Base-by-base conservation (phyloP, 2,113 vertebrate species). In the Meles meles region DNA sequence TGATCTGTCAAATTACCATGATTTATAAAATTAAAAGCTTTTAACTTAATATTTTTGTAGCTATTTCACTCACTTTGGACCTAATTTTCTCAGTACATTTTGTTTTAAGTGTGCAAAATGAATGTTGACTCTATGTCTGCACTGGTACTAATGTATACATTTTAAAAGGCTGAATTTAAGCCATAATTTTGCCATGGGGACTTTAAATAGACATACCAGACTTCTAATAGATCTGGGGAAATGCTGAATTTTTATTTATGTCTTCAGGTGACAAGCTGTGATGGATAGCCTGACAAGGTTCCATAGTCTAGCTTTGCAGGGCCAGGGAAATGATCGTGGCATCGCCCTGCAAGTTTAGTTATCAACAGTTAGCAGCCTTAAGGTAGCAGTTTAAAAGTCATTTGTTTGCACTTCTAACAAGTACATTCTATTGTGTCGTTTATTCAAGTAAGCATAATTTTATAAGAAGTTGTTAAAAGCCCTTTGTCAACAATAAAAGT, bases 1-100 rank as follows among this genome's bases (percentile, higher is more conserved):
- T 44, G 81, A 98, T 92, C 29, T 55, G 81, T 96, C 92, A 98
- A 96, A 97, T 86, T 94, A 90, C 42, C 7, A 1, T 86, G 94
- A 98, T 95, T 98, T 96, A 97, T 94, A 95, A 96, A 98, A 98
- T 98, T 96, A 97, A 52, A 97, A 39, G 87, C 96, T 98, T 92
- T 95, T 98, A 97, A 98, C 94, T 55, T 97, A 96, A 77, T 93
- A 91, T 96, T 84, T 96, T 89, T 96, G 72, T 91, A 97, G 72
- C 85, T 83, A 27, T 90, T 97, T 88, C 67, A 96, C 7, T 97
- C 59, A 81, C 44, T 93, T 93, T 94, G 95, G 8, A 96, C 63
- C 90, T 97, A 93, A 95, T 96, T 96, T 97, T 90, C 84, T 63
- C 81, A 61, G 23, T 82, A 20, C 55, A 95, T 93, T 98, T 98